Conservation (phyloP, 2,888 invertebrate genomes). For the Linnaemya vulpina region DNA sequence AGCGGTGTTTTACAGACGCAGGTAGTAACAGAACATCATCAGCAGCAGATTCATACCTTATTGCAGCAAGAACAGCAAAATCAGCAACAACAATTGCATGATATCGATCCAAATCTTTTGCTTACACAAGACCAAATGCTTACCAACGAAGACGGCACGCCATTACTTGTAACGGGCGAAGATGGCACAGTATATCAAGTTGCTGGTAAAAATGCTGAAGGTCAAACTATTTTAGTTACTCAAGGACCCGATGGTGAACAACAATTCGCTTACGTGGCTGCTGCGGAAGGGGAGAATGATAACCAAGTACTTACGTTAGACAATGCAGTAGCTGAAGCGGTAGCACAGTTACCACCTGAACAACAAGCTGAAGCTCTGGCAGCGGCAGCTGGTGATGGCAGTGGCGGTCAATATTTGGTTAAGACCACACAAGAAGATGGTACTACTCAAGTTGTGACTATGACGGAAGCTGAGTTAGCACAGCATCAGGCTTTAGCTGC, state of each 20-base stretch:
- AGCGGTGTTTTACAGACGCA: constrained; percentile 75
- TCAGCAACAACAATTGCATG: constrained; percentile 77
- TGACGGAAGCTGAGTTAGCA: constrained; percentile 80
- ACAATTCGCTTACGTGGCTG: constrained; percentile 87
- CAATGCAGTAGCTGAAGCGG: constrained; percentile 82
- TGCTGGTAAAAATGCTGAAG: constrained; percentile 91
- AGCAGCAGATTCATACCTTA: constrained; percentile 76
- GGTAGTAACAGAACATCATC: constrained; percentile 75
- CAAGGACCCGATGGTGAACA: constrained; percentile 90
- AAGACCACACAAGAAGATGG: constrained; percentile 78
- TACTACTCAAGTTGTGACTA: constrained; percentile 76
- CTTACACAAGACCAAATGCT: constrained; percentile 81
- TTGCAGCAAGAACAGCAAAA: constrained; percentile 74
- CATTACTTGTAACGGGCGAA: constrained; percentile 91
- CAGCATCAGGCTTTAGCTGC: constrained; percentile 79
- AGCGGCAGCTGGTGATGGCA: constrained; percentile 74
- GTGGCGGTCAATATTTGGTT: constrained; percentile 79
- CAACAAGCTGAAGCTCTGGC: constrained; percentile 78
- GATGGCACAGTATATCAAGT: constrained; percentile 88
- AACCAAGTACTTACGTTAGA: constrained; percentile 83
- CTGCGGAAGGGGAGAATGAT: constrained; percentile 85
- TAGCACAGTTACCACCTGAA: constrained; percentile 80
- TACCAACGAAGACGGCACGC: constrained; percentile 86
- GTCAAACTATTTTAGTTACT: constrained; percentile 89
- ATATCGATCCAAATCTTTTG: constrained; percentile 77